phyloP scores from a whole-genome alignment of 2,797 vertebrate genomes.

The Smutsia temminckii region DNA sequence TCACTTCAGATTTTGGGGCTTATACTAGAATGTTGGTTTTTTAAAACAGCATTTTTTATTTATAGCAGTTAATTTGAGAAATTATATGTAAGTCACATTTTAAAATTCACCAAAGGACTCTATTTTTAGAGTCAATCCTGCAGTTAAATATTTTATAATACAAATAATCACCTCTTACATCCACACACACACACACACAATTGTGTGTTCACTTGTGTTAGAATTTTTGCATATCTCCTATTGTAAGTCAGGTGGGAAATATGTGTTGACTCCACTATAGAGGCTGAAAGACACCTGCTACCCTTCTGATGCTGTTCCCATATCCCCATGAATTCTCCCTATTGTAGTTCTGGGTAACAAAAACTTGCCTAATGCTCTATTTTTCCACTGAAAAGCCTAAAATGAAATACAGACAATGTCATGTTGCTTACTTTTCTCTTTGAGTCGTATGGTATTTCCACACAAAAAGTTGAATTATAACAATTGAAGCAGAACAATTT shows the following conservation, averaged over 20 bases:
- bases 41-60: background rate
- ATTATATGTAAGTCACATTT: constrained; percentile 7
- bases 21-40: background rate
- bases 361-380: background rate
- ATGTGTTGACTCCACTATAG: background rate
- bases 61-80: constrained; percentile 9
- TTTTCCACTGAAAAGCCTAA: background rate
- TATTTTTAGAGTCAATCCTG: background rate
- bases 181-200: background rate
- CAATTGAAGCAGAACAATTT: background rate
- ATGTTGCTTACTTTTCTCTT: background rate
- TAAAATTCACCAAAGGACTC: constrained; percentile 2
- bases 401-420: background rate
- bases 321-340: background rate
- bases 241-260: background rate
- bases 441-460: background rate
- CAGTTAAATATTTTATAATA: background rate
- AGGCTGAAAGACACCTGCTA: background rate
- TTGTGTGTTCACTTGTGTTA: background rate
- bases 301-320: background rate
- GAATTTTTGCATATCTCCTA: background rate
- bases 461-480: background rate
- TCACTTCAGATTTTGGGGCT: background rate
- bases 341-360: background rate
- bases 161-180: background rate